Percentiles rank a stretch among this genome's conserved stretches.
These are phyloP conservation scores for Channallabes apus DNA, from an alignment of 2,797 vertebrate species.

Conservation along the genomic window DNA sequence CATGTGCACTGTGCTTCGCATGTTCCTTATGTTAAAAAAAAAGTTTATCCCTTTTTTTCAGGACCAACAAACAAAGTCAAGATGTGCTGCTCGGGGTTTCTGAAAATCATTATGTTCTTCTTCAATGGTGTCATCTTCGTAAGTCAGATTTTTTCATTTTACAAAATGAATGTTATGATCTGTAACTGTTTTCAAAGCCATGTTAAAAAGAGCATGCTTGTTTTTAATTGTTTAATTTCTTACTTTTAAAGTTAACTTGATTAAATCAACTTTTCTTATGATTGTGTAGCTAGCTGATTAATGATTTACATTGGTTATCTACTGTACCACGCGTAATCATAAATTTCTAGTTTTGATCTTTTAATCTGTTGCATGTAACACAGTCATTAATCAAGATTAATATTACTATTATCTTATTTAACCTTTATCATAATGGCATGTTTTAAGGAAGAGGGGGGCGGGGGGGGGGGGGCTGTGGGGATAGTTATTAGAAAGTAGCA, in stretches of 20 bases:
- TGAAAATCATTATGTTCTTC: slow-evolving; percentile 66
- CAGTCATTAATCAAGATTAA: not conserved
- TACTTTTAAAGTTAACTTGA: not conserved
- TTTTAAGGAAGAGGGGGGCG: not conserved
- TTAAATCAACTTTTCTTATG: not conserved
- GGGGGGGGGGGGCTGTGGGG: not conserved
- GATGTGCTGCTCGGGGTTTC: slow-evolving; percentile 54
- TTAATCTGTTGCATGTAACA: not conserved
- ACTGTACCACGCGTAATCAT: not conserved
- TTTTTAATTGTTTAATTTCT: too few species aligned
- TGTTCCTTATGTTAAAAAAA: not conserved
- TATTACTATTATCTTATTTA: not conserved
- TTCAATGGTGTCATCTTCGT: slow-evolving; percentile 69
- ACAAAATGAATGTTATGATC: not conserved
- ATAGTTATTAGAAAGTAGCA: not conserved
- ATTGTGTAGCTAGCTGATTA: not conserved
- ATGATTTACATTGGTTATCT: not conserved
- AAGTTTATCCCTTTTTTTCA: not conserved
- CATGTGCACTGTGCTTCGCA: not conserved
- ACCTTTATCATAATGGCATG: not conserved
- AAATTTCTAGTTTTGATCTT: not conserved
- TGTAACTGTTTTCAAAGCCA: not conserved
- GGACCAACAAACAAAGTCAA: slow-evolving; percentile 35
- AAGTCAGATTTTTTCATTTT: slow-evolving; percentile 48
- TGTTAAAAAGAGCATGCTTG: not conserved